Evolutionary conservation across 2,113 vertebrate species (phyloP), one percentile per base, ranked within the genome.

Genomic region (Tiliqua scincoides): DNA sequence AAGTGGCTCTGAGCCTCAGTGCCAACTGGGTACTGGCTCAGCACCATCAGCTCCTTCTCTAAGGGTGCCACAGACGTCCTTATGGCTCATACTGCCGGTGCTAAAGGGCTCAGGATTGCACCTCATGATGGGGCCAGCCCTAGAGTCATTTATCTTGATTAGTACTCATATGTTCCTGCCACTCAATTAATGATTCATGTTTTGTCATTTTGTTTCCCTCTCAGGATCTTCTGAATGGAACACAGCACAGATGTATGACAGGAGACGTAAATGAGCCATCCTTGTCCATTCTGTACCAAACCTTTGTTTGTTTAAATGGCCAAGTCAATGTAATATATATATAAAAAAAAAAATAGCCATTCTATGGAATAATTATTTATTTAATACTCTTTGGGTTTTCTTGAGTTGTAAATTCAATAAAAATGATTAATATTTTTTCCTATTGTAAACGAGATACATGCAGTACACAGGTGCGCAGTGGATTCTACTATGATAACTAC

Each of bases 201-300:
- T 79, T 93, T 35, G 83, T 57, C 1, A 62, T 83, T 72, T 89
- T 94, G 91, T 59, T 81, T 43, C 70, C 15, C 9, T 73, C 15
- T 25, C 96, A 99, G 98, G 96, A 71, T 97, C 97, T 63, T 98
- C 96, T 9, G 98, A 98, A 93, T 97, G 98, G 94, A 98, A 92
- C 93, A 94, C 95, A 88, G 91, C 97, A 96, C 97, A 97, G 93
- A 97, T 91, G 86, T 98, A 98, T 0, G 96, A 98, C 85, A 93
- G 94, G 90, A 97, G 97, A 92, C 98, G 97, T 92, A 98, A 96
- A 97, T 93, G 93, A 96, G 85, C 81, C 35, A 12, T 67, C 63
- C 85, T 62, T 0, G 0, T 5, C 70, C 3, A 12, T 92, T 95
- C 95, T 93, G 92, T 94, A 94, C 92, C 92, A 62, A 48, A 93